phyloP scores from a whole-genome alignment of 2,888 invertebrate genomes.

The Aricia artaxerxes region DNA sequence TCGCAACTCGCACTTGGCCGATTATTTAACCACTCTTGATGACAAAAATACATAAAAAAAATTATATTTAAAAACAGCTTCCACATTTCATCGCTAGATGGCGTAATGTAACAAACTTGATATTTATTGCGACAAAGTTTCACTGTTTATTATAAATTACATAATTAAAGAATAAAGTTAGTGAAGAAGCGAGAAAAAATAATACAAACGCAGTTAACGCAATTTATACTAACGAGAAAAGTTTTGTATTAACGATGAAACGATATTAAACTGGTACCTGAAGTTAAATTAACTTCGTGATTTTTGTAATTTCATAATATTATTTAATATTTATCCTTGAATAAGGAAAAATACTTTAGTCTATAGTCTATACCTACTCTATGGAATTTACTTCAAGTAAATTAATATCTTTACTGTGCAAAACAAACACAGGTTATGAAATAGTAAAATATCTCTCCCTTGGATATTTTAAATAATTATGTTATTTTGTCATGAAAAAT shows the following conservation, averaged over 20 bases:
- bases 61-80: neutral
- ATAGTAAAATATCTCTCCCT: too few species aligned
- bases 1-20: too few species aligned
- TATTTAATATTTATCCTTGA: neutral
- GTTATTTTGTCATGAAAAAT: too few species aligned
- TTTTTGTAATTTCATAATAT: constrained; percentile 4
- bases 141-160: neutral
- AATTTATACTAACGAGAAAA: constrained; percentile 28
- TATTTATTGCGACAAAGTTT: constrained; percentile 1
- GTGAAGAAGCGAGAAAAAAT: constrained; percentile 20
- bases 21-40: too few species aligned
- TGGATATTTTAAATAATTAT: too few species aligned
- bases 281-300: constrained; percentile 13
- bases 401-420: neutral
- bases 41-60: too few species aligned
- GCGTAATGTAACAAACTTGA: neutral
- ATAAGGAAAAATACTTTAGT: neutral
- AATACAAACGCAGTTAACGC: constrained; percentile 5
- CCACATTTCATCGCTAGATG: neutral
- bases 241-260: constrained; percentile 21
- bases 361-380: too few species aligned
- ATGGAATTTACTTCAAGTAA: neutral
- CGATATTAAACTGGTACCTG: constrained; percentile 4
- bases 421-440: neutral
- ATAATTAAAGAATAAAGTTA: constrained; percentile 19